These are phyloP conservation scores for Centrocercus urophasianus DNA, from an alignment of 2,113 vertebrate genomes.

Conservation along the genomic window DNA sequence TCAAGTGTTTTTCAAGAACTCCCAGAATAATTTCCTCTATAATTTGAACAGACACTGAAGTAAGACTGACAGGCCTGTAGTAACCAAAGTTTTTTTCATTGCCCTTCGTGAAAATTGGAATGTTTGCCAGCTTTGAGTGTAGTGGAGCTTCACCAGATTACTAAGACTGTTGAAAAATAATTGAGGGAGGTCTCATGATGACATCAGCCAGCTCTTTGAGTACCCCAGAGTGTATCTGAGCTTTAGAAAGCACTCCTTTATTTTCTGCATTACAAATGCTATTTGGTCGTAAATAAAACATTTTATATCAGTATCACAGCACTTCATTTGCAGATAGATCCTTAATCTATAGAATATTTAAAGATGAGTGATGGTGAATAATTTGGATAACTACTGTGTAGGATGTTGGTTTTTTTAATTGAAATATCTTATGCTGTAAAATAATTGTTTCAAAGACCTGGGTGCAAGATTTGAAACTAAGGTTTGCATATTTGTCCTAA, in stretches of 20 bases:
- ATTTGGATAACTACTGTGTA: not conserved
- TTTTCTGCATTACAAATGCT: not conserved
- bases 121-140: not conserved
- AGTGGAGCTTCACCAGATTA: not conserved
- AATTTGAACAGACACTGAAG: not conserved
- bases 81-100: not conserved
- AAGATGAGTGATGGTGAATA: not conserved
- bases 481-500: conserved; percentile 11
- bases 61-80: not conserved
- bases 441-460: not conserved
- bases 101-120: not conserved
- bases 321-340: not conserved
- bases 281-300: not conserved
- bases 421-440: not conserved
- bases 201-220: not conserved
- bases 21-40: not conserved
- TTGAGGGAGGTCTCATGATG: not conserved
- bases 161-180: not conserved
- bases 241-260: not conserved
- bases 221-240: not conserved
- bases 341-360: not conserved
- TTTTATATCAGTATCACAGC: not conserved
- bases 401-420: not conserved
- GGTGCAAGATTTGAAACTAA: not conserved
- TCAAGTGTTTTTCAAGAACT: not conserved